These are phyloP conservation scores for Centruroides vittatus DNA, from an alignment of 1,140 invertebrate species.

Conservation along the genomic window DNA sequence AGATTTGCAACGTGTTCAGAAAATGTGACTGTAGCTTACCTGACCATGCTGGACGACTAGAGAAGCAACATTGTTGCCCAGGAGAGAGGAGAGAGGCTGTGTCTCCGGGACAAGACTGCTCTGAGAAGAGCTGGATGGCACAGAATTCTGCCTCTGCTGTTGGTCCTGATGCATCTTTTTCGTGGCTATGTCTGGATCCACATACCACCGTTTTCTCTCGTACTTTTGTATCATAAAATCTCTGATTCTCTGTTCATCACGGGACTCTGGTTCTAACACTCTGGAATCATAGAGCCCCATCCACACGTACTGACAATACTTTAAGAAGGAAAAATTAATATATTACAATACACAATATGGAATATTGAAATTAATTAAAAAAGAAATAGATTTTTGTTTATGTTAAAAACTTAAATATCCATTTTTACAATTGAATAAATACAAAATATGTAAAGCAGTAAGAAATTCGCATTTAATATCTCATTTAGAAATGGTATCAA, in stretches of 20 bases:
- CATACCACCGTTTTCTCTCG: conserved; percentile 65
- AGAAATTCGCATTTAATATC: no score
- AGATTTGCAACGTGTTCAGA: no score
- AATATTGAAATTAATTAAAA: no score
- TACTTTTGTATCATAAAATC: conserved; percentile 89
- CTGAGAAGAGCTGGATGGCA: conserved; percentile 15
- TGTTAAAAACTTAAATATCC: no score
- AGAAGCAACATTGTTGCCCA: conserved; percentile 10
- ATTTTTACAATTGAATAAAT: no score
- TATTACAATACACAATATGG: no score
- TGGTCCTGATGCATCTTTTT: conserved; percentile 17
- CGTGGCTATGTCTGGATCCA: conserved; percentile 42
- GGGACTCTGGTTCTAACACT: conserved; percentile 37
- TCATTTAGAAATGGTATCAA: no score
- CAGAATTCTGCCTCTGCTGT: conserved; percentile 3
- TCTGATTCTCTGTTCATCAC: conserved; percentile 77
- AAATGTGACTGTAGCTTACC: not conserved
- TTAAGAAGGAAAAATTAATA: conserved; percentile 17
- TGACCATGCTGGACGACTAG: conserved; percentile 15
- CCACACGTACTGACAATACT: conserved; percentile 78
- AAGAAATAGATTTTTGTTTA: no score
- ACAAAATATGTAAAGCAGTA: no score
- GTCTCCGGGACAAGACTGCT: conserved; percentile 12
- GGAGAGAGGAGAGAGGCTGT: conserved; percentile 15
- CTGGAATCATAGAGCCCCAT: conserved; percentile 56